A percentile compares a stretch with the other conserved stretches of the same genome.
These are phyloP conservation scores for Drosophila leontia DNA, from an alignment of 1,140 invertebrate species.

Conservation along the genomic window DNA sequence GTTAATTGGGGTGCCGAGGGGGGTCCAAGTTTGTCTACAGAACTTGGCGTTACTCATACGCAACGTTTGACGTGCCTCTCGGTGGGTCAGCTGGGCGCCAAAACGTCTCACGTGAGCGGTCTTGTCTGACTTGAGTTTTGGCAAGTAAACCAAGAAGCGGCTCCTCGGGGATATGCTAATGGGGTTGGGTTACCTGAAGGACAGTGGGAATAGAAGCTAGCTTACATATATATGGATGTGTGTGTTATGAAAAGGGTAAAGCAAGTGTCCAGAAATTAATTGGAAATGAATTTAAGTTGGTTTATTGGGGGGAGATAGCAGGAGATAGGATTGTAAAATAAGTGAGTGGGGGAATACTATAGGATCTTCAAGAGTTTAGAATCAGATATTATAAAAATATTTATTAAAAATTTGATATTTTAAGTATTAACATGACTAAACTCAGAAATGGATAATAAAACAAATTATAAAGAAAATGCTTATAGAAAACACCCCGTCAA, in stretches of 20 bases:
- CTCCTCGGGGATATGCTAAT: constrained; percentile 46
- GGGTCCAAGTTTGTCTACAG: constrained; percentile 38
- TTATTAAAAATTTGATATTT: not conserved
- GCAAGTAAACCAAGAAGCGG: constrained; percentile 37
- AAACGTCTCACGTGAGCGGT: constrained; percentile 36
- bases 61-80: constrained; percentile 54
- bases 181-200: constrained; percentile 47
- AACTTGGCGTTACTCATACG: constrained; percentile 69
- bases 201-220: constrained; percentile 24
- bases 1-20: constrained; percentile 13
- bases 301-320: not conserved
- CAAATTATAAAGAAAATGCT: not conserved
- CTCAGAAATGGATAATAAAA: fast-evolving
- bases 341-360: too few relatives aligned
- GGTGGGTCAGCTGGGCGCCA: constrained; percentile 23
- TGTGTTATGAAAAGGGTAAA: constrained; percentile 19
- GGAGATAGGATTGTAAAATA: not conserved
- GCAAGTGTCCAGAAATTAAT: constrained; percentile 33
- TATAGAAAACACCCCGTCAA: not conserved
- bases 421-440: not conserved
- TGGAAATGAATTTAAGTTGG: constrained; percentile 8
- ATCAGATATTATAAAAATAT: not conserved
- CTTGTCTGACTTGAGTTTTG: constrained; percentile 24
- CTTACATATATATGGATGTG: not conserved
- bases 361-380: not conserved